Conservation (phyloP, 2,113 vertebrate genomes). For the cattle (Bos taurus) region DNA sequence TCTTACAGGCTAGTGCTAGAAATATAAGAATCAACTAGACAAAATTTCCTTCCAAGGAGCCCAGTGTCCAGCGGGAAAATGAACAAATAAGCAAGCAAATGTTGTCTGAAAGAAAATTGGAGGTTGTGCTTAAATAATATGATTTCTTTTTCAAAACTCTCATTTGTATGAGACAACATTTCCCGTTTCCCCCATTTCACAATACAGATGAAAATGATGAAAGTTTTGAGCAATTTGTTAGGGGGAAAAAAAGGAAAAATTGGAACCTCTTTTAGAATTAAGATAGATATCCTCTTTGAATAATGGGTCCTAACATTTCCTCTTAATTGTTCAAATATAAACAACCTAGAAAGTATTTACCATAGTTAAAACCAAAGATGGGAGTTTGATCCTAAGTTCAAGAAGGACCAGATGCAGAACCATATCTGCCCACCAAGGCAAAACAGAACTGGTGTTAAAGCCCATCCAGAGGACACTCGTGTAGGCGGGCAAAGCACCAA, state of each 20-base stretch:
- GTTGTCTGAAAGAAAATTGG: constrained; percentile 16
- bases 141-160: constrained; percentile 25
- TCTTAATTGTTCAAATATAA: not conserved
- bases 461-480: not conserved
- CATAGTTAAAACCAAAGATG: not conserved
- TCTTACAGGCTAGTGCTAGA: not conserved
- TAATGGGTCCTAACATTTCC: not conserved
- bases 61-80: not conserved
- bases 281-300: not conserved
- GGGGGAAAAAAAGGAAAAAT: not conserved
- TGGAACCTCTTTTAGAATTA: not conserved
- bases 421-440: not conserved
- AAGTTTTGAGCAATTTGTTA: not conserved
- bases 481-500: not conserved
- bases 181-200: not conserved
- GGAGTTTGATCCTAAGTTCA: not conserved
- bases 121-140: constrained; percentile 6
- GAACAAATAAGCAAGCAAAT: not conserved
- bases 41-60: not conserved
- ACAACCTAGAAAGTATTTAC: not conserved
- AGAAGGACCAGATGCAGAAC: not conserved
- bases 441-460: not conserved
- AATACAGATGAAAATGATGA: not conserved
- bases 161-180: not conserved
- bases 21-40: not conserved